These are phyloP conservation scores for Ametastegia equiseti DNA, from an alignment of 2,888 invertebrate species.

Conservation along the genomic window DNA sequence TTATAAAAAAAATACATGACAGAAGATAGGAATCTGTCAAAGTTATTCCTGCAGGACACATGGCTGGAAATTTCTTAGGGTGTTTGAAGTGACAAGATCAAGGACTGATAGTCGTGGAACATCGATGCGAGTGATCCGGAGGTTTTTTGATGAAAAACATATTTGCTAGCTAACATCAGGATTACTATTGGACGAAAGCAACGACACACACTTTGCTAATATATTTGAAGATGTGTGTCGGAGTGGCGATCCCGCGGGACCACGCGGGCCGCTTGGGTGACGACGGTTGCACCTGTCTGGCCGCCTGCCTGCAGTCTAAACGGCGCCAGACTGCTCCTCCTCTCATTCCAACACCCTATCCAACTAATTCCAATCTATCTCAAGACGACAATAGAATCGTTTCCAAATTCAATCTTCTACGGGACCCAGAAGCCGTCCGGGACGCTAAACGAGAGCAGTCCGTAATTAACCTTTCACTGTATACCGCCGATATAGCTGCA, in stretches of 20 bases:
- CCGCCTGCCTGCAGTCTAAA: conserved; percentile 60
- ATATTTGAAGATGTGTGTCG: conserved; percentile 12
- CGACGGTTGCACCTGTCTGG: conserved; percentile 61
- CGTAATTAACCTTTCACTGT: conserved; percentile 35
- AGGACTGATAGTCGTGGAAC: neutral
- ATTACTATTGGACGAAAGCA: neutral
- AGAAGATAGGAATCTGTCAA: neutral
- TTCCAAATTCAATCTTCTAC: conserved; percentile 43
- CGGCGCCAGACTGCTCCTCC: conserved; percentile 57
- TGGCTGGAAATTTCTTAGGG: neutral
- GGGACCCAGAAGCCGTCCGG: conserved; percentile 32
- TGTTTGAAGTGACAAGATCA: neutral
- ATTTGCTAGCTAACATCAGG: conserved; percentile 4
- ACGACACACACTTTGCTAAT: conserved; percentile 20
- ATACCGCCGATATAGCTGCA: neutral
- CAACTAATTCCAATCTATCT: conserved; percentile 50
- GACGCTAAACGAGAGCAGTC: conserved; percentile 32
- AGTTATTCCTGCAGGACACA: neutral
- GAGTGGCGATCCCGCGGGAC: conserved; percentile 32
- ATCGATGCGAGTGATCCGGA: neutral
- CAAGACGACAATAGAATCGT: conserved; percentile 47
- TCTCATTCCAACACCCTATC: conserved; percentile 48
- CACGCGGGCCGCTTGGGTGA: conserved; percentile 52
- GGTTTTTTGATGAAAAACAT: neutral
- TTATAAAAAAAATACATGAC: neutral